Base-by-base conservation (phyloP, 2,797 vertebrate genomes). In the Microctenopoma stevenorrisi region DNA sequence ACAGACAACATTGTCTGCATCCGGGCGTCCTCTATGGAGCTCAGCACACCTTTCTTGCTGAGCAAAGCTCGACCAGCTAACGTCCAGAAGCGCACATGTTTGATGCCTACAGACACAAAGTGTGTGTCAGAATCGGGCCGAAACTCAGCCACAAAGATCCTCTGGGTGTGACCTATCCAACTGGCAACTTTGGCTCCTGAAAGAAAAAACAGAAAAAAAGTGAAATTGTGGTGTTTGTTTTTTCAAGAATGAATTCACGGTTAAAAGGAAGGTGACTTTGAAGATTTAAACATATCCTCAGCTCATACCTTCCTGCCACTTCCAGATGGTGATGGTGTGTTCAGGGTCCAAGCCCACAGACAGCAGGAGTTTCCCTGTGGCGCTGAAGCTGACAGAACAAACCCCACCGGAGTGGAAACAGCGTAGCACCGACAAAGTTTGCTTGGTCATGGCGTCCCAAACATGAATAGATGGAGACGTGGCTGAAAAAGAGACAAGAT, bases 1-100 rank as follows among this genome's bases (percentile, higher is more conserved):
- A 99, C 95, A 14, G 98, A 97, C 0, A 99, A 94, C 98, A 99
- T 99, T 0, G 97, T 99, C 87, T 99, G 98, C 97, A 98, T 98
- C 57, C 95, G 94, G 57, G 96, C 97, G 8, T 97, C 97, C 62
- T 97, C 95, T 44, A 99, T 94, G 12, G 96, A 89, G 84, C 96
- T 98, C 86, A 99, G 90, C 13, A 98, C 95, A n/a, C 98, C 98
- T 86, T 97, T 99, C 83, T 95, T 98, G 92, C 96, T 96, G 25
- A 99, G 96, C 76, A 99, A 93, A 69, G 96, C 96, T 78, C 94
- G 94, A 75, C 98, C 98, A 2, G 97, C 97, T 81, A 99, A 88
- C 0, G 95, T 97, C 98, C 98, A 99, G 93, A 99, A 99, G 52
- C 95, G 95, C 64, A 99, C 97, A 0, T 99, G 97, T 38, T 98